Evolutionary conservation across 2,797 vertebrate species (phyloP).

Genomic region (Poeciliopsis infans): DNA sequence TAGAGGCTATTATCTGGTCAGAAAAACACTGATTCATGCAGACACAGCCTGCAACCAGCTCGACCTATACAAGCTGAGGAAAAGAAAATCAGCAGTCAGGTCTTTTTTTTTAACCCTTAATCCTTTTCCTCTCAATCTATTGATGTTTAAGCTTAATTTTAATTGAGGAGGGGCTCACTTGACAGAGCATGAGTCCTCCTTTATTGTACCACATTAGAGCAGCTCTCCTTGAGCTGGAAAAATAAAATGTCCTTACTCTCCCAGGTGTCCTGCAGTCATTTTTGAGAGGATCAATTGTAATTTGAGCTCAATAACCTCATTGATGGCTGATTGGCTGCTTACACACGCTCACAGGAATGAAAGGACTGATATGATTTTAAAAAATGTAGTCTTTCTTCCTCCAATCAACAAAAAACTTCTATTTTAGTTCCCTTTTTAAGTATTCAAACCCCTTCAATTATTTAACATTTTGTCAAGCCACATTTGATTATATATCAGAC

Average conservation of each 20-base stretch:
- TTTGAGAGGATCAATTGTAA: slow-evolving; percentile 71
- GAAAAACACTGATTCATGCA: slow-evolving; percentile 27
- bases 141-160: slow-evolving; percentile 69
- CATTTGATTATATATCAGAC: neutral
- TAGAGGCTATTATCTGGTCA: slow-evolving; percentile 45
- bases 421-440: neutral
- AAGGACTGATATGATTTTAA: slow-evolving; percentile 54
- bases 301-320: slow-evolving; percentile 65
- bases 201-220: slow-evolving; percentile 56
- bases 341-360: slow-evolving; percentile 34
- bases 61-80: slow-evolving; percentile 22
- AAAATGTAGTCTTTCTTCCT: slow-evolving; percentile 51
- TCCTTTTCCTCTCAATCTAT: slow-evolving; percentile 63
- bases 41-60: slow-evolving; percentile 25
- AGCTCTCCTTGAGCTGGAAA: slow-evolving; percentile 59
- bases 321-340: slow-evolving; percentile 51
- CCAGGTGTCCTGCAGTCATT: slow-evolving; percentile 47
- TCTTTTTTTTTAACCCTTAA: slow-evolving; percentile 20
- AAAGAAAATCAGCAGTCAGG: slow-evolving; percentile 39
- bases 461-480: neutral
- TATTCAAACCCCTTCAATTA: too few relatives aligned
- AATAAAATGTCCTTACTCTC: slow-evolving; percentile 51
- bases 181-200: slow-evolving; percentile 41
- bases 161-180: slow-evolving; percentile 71
- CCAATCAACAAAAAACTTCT: slow-evolving; percentile 30